phyloP scores from a whole-genome alignment of 2,888 invertebrate genomes.

The Cosmopolites sordidus region DNA sequence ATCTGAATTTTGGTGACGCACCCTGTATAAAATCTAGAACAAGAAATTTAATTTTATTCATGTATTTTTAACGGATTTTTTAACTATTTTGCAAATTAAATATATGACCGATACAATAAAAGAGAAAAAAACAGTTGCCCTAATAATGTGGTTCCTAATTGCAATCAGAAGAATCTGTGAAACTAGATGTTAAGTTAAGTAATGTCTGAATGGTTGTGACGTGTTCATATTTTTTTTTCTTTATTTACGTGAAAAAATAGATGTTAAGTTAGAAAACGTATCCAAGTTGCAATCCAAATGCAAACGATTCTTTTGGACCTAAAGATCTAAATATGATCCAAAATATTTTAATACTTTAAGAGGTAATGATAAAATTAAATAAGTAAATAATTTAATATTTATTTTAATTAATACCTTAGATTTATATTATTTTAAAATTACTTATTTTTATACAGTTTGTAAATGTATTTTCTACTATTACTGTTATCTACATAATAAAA shows the following conservation, averaged over 20 bases:
- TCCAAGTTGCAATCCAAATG: constrained; percentile 41
- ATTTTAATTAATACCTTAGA: no score
- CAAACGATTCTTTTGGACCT: constrained; percentile 37
- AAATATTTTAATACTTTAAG: constrained; percentile 38
- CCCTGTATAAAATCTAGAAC: no score
- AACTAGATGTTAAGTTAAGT: constrained; percentile 49
- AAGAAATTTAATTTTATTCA: no score
- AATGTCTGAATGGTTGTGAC: no score
- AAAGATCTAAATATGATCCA: constrained; percentile 40
- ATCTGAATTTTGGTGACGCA: no score
- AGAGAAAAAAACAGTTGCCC: constrained; percentile 50
- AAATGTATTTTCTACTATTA: no score
- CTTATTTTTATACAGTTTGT: no score
- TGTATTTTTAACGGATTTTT: constrained; percentile 52
- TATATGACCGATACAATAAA: constrained; percentile 46
- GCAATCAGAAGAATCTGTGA: constrained; percentile 61
- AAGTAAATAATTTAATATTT: no score
- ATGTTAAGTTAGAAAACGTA: constrained; percentile 49
- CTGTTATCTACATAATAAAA: no score
- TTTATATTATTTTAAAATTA: no score
- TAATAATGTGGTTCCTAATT: constrained; percentile 63
- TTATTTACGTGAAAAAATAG: no score
- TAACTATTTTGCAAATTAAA: constrained; percentile 49
- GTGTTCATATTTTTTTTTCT: no score
- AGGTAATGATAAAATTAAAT: constrained; percentile 13